Evolutionary conservation across 2,797 vertebrate species (phyloP).

Genomic region (Podargus strigoides): DNA sequence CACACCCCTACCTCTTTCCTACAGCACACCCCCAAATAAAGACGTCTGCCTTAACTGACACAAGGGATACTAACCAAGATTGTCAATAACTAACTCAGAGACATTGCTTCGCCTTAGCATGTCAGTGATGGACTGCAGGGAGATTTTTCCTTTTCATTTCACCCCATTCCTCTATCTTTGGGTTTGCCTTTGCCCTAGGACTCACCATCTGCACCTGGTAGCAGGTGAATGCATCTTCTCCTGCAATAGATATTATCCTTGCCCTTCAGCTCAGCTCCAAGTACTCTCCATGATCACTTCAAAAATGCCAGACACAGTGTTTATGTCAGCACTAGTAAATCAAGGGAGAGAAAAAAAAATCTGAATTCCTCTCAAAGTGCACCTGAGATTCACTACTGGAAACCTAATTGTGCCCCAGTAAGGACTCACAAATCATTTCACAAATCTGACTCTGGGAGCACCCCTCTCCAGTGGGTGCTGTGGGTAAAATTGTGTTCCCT

Average conservation of each 20-base stretch:
- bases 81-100: background rate
- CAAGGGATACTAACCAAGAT: background rate
- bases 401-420: background rate
- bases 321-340: background rate
- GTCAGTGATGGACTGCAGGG: background rate
- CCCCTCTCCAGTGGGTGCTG: background rate
- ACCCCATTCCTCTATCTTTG: background rate
- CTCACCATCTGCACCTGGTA: background rate
- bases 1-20: background rate
- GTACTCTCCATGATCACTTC: background rate
- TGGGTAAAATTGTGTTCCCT: background rate
- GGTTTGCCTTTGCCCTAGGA: background rate
- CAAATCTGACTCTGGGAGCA: background rate
- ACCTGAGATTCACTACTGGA: background rate
- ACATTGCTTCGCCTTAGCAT: background rate
- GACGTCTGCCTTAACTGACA: fast-evolving
- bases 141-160: background rate
- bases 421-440: background rate
- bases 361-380: background rate
- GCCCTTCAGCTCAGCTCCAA: background rate
- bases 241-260: background rate
- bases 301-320: background rate
- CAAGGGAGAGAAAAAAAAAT: background rate
- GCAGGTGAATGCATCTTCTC: background rate
- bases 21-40: background rate